phyloP scores from a whole-genome alignment of 1,140 invertebrate species.

The Drosophila mojavensis region DNA sequence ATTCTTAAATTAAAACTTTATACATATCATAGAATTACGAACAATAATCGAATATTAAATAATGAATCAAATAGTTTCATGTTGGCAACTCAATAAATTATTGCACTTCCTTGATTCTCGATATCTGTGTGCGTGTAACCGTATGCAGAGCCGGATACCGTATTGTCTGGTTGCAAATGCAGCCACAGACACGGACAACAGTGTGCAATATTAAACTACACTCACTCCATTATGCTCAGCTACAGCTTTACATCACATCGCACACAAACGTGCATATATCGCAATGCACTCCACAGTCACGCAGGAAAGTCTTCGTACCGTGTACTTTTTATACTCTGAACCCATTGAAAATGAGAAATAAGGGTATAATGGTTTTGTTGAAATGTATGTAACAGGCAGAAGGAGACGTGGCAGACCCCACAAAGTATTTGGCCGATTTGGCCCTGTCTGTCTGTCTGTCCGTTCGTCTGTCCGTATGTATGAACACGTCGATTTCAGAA shows the following conservation, averaged over 20 bases:
- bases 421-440: too few relatives aligned
- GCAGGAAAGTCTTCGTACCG: slow-evolving; percentile 48
- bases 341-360: too few relatives aligned
- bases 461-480: too few relatives aligned
- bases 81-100: background rate
- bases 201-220: slow-evolving; percentile 64
- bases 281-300: slow-evolving; percentile 35
- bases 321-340: slow-evolving; percentile 54
- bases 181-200: slow-evolving; percentile 44
- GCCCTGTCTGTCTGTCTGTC: too few relatives aligned
- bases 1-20: too few relatives aligned
- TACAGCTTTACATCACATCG: slow-evolving; percentile 36
- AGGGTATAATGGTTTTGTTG: too few relatives aligned
- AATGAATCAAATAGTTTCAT: background rate
- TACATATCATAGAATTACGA: too few relatives aligned
- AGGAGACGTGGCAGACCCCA: too few relatives aligned
- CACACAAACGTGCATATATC: slow-evolving; percentile 1
- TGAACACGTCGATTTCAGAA: too few relatives aligned
- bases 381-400: too few relatives aligned
- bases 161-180: background rate
- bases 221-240: slow-evolving; percentile 48
- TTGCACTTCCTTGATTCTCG: background rate
- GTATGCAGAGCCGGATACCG: slow-evolving; percentile 1
- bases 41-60: too few relatives aligned
- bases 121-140: slow-evolving; percentile 33